Percentiles rank a stretch among this genome's conserved stretches.
Conservation (phyloP, 2,797 vertebrate species). For the Sebastes matsubarae region DNA sequence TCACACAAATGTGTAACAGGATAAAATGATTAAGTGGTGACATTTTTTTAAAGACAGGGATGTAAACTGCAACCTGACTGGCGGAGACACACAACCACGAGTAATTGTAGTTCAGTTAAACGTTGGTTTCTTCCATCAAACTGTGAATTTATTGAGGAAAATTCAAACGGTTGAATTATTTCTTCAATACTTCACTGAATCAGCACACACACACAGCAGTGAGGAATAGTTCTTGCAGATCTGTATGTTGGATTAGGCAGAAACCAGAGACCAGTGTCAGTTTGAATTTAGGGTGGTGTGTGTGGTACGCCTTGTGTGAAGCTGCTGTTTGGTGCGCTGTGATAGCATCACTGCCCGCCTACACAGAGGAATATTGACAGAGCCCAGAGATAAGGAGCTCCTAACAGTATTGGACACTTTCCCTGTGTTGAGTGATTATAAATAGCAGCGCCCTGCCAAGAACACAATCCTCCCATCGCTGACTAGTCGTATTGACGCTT, state of each 20-base stretch:
- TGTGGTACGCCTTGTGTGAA: conserved; percentile 27
- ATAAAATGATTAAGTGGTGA: too few relatives aligned
- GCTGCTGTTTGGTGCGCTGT: conserved; percentile 44
- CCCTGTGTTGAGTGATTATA: conserved; percentile 78
- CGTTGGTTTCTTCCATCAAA: conserved; percentile 20
- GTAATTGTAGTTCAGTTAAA: not conserved
- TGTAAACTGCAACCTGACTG: too few relatives aligned
- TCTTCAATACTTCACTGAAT: conserved; percentile 50
- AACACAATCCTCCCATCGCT: conserved; percentile 73
- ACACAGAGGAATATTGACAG: conserved; percentile 75
- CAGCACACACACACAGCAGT: not conserved
- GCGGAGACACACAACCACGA: too few relatives aligned
- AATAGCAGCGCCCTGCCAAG: conserved; percentile 74
- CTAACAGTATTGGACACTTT: conserved; percentile 79
- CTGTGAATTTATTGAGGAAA: conserved; percentile 42
- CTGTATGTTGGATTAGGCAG: conserved; percentile 20
- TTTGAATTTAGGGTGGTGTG: conserved; percentile 10
- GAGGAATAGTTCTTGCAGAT: conserved; percentile 6
- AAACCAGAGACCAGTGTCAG: conserved; percentile 13
- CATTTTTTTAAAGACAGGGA: too few relatives aligned
- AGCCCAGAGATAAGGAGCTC: conserved; percentile 75
- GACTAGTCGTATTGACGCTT: conserved; percentile 69
- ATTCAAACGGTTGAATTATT: conserved; percentile 50
- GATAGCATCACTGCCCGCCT: conserved; percentile 60
- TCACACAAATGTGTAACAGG: too few relatives aligned